Percentiles rank a stretch among this genome's conserved stretches.
Evolutionary conservation across 2,797 vertebrate genomes (phyloP).

Genomic region (Myripristis murdjan): DNA sequence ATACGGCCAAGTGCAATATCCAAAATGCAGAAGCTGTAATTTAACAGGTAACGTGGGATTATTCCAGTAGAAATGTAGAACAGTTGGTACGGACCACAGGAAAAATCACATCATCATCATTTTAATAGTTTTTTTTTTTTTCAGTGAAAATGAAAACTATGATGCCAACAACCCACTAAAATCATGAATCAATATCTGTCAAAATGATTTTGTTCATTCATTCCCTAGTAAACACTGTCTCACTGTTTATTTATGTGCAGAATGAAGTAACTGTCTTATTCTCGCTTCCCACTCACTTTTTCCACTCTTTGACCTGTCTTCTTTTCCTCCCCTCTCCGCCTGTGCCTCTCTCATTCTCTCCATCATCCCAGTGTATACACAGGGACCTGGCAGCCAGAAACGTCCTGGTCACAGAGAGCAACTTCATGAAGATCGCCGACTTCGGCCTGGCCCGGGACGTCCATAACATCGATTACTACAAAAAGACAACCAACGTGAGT

Average conservation of each 20-base stretch:
- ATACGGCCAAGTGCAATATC: too few species aligned
- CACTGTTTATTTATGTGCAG: slow-evolving; percentile 46
- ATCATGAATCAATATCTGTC: too few species aligned
- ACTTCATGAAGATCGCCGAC: slow-evolving; percentile 98
- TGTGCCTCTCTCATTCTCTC: slow-evolving; percentile 39
- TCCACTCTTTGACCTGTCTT: slow-evolving; percentile 22
- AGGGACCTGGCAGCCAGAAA: slow-evolving; percentile 97
- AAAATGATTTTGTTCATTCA: too few species aligned
- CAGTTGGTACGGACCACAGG: too few species aligned
- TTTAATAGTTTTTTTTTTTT: too few species aligned
- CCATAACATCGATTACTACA: slow-evolving; percentile 99
- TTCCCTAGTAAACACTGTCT: too few species aligned
- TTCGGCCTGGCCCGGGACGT: slow-evolving; percentile 96
- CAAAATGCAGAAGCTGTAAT: too few species aligned
- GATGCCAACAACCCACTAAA: too few species aligned
- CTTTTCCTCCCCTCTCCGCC: background rate
- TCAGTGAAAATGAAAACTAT: too few species aligned
- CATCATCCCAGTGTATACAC: slow-evolving; percentile 96
- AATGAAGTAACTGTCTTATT: slow-evolving; percentile 46
- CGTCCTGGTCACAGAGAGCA: slow-evolving; percentile 96
- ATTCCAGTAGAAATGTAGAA: too few species aligned
- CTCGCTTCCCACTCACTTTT: slow-evolving; percentile 25
- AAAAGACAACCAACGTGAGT: slow-evolving; percentile 99
- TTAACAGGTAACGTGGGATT: too few species aligned
- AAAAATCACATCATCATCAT: too few species aligned